These are phyloP conservation scores for Dryoscopus gambensis DNA, from an alignment of 2,113 vertebrate genomes.

Conservation along the genomic window DNA sequence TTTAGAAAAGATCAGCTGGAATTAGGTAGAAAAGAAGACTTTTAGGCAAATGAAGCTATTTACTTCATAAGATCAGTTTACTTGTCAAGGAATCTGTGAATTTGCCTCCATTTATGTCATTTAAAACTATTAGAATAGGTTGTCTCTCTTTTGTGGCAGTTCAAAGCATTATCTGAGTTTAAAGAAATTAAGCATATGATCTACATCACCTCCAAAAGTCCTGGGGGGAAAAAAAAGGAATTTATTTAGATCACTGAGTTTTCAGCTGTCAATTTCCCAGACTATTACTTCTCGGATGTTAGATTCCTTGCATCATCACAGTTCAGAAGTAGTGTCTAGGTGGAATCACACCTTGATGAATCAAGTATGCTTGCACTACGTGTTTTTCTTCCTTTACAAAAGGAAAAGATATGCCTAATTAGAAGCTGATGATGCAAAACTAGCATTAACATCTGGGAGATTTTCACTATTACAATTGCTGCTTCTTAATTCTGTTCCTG, in stretches of 20 bases:
- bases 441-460: not conserved
- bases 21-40: not conserved
- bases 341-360: not conserved
- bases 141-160: not conserved
- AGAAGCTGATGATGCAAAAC: not conserved
- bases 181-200: not conserved
- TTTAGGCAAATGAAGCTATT: not conserved
- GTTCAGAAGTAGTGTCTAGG: not conserved
- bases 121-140: not conserved
- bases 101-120: not conserved
- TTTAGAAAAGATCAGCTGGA: not conserved
- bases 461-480: not conserved
- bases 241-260: not conserved
- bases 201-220: not conserved
- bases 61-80: not conserved
- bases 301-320: not conserved
- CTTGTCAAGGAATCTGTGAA: not conserved
- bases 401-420: not conserved
- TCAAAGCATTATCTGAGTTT: not conserved
- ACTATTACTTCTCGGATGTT: not conserved
- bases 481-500: not conserved
- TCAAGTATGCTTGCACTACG: not conserved
- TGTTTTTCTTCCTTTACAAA: not conserved
- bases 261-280: not conserved
- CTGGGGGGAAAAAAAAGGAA: accelerated